Conservation (phyloP, 2,888 invertebrate species). For the Eumerus sabulonum region DNA sequence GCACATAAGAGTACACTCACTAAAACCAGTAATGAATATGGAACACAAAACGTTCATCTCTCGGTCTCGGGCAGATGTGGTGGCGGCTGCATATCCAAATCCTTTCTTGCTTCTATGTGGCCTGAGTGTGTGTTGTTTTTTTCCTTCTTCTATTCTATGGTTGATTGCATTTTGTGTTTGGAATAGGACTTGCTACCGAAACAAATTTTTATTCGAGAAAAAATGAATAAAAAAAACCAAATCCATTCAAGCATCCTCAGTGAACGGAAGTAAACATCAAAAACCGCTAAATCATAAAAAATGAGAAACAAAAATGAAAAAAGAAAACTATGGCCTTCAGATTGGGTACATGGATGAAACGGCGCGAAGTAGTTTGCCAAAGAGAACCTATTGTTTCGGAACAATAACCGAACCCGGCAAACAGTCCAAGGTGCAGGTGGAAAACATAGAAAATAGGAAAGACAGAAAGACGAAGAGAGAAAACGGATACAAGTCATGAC, state of each 20-base stretch:
- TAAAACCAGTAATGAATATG: conserved; percentile 27
- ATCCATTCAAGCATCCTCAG: conserved; percentile 39
- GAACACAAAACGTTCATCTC: conserved; percentile 33
- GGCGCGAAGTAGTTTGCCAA: conserved; percentile 23
- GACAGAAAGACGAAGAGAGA: conserved; percentile 18
- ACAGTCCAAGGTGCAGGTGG: conserved; percentile 41
- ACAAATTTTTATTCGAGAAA: conserved; percentile 5
- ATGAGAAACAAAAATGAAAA: too few relatives aligned
- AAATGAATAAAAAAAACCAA: background rate
- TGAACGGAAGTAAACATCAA: conserved; percentile 48
- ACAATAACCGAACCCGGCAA: conserved; percentile 29
- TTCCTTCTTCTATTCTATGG: conserved; percentile 2
- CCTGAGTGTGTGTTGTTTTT: conserved; percentile 17
- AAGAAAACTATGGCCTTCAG: conserved; percentile 8
- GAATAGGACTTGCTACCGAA: conserved; percentile 9
- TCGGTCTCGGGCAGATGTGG: conserved; percentile 36
- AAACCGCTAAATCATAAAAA: conserved; percentile 9
- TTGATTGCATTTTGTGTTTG: conserved; percentile 38
- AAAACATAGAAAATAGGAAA: conserved; percentile 7
- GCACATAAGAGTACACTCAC: conserved; percentile 10
- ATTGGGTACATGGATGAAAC: conserved; percentile 1
- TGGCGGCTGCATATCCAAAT: background rate
- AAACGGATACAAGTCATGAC: too few relatives aligned
- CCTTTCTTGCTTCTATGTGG: too few relatives aligned
- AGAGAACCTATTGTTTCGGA: conserved; percentile 14